A percentile compares a stretch with the other conserved stretches of the same genome.
Conservation (phyloP, 2,797 vertebrate species). For the Xenops minutus region DNA sequence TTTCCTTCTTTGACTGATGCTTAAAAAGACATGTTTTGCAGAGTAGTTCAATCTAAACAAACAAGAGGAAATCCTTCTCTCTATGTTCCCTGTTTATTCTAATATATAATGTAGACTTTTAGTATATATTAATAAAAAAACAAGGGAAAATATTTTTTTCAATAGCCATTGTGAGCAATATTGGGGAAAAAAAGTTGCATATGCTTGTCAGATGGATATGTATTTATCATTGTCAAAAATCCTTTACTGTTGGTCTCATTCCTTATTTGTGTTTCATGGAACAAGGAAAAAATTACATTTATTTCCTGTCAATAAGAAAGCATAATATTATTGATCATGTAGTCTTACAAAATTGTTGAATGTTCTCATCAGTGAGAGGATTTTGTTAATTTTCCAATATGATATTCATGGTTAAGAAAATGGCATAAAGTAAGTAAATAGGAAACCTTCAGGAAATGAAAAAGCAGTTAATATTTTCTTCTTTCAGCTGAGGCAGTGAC, state of each 20-base stretch:
- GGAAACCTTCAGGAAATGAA: background rate
- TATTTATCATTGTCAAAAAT: background rate
- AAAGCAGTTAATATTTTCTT: background rate
- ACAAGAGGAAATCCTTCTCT: background rate
- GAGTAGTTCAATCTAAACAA: background rate
- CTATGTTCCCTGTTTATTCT: background rate
- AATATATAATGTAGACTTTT: background rate
- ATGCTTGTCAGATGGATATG: background rate
- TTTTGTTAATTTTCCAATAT: background rate
- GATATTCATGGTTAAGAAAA: background rate
- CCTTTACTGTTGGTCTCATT: background rate
- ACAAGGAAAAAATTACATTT: background rate
- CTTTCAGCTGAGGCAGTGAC: background rate
- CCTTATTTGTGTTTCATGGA: background rate
- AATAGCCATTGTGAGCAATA: background rate
- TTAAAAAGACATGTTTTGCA: background rate
- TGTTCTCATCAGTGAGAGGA: background rate
- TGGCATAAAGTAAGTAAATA: background rate
- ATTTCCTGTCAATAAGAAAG: background rate
- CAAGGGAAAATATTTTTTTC: accelerated
- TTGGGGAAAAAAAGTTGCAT: background rate
- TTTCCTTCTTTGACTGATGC: background rate
- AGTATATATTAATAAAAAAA: background rate
- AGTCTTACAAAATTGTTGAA: background rate
- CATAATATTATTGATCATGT: background rate